These are phyloP conservation scores for Vespertilio murinus DNA, from an alignment of 2,797 vertebrate species.

Conservation along the genomic window DNA sequence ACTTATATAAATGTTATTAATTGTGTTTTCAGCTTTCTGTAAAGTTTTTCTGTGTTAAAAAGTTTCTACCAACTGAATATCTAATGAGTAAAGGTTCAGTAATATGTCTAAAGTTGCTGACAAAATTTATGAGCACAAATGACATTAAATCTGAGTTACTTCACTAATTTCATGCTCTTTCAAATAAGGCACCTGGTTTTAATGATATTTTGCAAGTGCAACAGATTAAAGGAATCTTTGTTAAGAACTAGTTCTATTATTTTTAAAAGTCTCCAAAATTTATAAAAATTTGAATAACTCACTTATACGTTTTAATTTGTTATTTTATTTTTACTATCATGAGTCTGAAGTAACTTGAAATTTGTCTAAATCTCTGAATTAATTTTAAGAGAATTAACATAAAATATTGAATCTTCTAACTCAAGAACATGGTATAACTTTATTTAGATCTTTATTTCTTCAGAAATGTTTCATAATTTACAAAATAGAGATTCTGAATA, in stretches of 20 bases:
- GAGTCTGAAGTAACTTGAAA: neutral
- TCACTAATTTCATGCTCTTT: neutral
- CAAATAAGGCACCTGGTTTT: neutral
- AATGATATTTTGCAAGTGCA: neutral
- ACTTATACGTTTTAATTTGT: neutral
- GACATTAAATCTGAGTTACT: neutral
- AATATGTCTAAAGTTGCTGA: neutral
- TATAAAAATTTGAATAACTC: neutral
- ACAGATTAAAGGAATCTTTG: neutral
- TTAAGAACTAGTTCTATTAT: neutral
- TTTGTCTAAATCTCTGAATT: neutral
- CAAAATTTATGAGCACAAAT: neutral
- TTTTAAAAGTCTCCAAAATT: neutral
- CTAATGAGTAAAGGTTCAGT: neutral
- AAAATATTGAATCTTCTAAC: neutral
- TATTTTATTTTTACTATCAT: neutral
- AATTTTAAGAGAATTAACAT: neutral
- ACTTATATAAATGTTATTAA: slow-evolving; percentile 17
- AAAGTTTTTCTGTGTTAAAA: neutral
- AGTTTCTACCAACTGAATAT: neutral
- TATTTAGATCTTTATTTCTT: neutral
- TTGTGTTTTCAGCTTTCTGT: neutral
- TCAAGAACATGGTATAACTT: neutral
- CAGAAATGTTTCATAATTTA: neutral
- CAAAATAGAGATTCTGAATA: neutral